Percentiles rank a stretch among this genome's conserved stretches.
phyloP scores from a whole-genome alignment of 2,113 vertebrate species.

The Pterophyllum scalare region DNA sequence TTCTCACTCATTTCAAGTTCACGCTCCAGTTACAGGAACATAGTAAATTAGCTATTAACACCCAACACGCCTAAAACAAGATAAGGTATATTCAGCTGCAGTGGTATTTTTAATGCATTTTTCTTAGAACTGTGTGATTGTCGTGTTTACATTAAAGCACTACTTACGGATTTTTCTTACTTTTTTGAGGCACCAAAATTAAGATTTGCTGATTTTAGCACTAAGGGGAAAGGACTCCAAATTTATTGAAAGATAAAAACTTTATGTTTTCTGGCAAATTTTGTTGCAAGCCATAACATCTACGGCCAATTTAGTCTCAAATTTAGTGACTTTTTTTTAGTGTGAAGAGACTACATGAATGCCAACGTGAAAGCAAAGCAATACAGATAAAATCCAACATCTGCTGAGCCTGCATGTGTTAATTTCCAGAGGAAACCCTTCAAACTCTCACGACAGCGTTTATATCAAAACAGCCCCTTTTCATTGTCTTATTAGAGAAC shows the following conservation, averaged over 20 bases:
- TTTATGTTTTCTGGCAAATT: not conserved
- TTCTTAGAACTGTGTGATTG: not conserved
- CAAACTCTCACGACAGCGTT: not conserved
- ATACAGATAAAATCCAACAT: not conserved
- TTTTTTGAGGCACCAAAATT: not conserved
- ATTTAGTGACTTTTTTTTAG: not conserved
- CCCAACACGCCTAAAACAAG: not conserved
- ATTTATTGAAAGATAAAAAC: not conserved
- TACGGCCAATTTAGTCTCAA: not conserved
- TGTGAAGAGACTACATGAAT: not conserved
- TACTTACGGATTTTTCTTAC: no score
- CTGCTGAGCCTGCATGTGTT: not conserved
- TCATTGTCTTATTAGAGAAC: conserved; percentile 35
- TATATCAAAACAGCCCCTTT: conserved; percentile 37
- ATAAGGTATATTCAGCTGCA: not conserved
- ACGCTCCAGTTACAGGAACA: not conserved
- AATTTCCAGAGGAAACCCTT: conserved; percentile 1
- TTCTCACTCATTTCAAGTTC: not conserved
- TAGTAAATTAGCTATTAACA: not conserved
- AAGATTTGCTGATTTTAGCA: not conserved
- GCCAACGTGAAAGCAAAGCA: not conserved
- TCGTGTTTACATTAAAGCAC: not conserved
- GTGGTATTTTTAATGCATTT: no score
- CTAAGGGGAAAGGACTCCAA: not conserved
- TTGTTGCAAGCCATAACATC: not conserved